phyloP scores from a whole-genome alignment of 1,140 invertebrate genomes.

The Tribolium castaneum region DNA sequence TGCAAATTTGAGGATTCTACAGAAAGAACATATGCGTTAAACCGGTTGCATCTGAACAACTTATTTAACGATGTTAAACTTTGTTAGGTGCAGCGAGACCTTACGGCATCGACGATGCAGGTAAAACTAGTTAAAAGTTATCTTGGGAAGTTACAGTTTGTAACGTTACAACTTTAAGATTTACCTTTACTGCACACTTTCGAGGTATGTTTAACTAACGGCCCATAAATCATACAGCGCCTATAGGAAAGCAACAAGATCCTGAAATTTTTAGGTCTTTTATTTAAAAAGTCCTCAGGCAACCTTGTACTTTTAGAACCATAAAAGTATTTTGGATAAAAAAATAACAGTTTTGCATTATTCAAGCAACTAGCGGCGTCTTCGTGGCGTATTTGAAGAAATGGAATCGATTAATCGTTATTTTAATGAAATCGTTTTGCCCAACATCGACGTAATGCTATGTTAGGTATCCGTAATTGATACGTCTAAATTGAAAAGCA shows the following conservation, averaged over 20 bases:
- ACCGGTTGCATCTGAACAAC: conserved; percentile 16
- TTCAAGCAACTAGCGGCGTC: not conserved
- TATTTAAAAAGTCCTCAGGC: too few species aligned
- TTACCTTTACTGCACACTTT: conserved; percentile 5
- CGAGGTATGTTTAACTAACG: not conserved
- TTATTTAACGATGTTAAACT: conserved; percentile 3
- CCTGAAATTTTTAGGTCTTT: too few species aligned
- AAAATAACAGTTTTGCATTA: too few species aligned
- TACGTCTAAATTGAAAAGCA: conserved; percentile 25
- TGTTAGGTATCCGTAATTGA: not conserved
- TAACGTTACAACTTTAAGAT: conserved; percentile 11
- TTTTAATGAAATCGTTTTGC: conserved; percentile 1
- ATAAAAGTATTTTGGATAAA: too few species aligned
- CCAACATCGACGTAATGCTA: not conserved
- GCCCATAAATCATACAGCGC: not conserved
- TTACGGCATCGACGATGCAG: conserved; percentile 8
- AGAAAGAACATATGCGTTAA: not conserved
- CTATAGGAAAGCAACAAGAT: not conserved
- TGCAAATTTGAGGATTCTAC: conserved; percentile 1
- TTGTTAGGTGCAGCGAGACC: not conserved
- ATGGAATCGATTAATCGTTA: not conserved
- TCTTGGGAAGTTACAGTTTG: not conserved
- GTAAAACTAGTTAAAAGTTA: conserved; percentile 18
- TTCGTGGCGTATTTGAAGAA: not conserved
- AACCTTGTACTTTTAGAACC: too few species aligned